Conservation (phyloP, 2,888 invertebrate species). For the Ypsolopha scabrella region DNA sequence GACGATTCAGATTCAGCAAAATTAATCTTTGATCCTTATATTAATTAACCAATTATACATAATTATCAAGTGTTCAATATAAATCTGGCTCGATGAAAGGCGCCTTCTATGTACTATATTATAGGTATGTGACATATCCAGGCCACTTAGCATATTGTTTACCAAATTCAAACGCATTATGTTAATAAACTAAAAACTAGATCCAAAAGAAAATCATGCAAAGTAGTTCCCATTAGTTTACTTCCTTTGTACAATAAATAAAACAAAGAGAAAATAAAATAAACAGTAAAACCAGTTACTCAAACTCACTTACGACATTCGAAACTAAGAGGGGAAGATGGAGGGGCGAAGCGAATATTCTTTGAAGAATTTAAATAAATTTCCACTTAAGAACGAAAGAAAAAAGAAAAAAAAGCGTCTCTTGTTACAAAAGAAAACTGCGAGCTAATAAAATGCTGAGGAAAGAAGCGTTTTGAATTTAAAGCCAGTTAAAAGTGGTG, state of each 20-base stretch:
- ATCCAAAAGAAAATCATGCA: too few species aligned
- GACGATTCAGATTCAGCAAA: too few species aligned
- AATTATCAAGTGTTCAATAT: too few species aligned
- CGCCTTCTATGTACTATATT: too few species aligned
- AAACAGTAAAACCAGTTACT: conserved; percentile 17
- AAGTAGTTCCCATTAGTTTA: conserved; percentile 12
- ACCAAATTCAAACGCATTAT: too few species aligned
- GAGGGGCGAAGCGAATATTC: conserved; percentile 39
- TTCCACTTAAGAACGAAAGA: conserved; percentile 38
- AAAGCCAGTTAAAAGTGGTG: conserved; percentile 40
- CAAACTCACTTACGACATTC: conserved; percentile 45
- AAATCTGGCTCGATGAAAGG: too few species aligned
- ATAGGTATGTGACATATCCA: too few species aligned
- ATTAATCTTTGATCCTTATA: too few species aligned
- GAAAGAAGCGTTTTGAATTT: conserved; percentile 22
- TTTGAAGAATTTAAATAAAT: conserved; percentile 64
- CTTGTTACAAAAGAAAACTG: conserved; percentile 51
- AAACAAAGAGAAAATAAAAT: conserved; percentile 1
- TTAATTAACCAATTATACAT: too few species aligned
- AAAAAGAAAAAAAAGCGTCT: conserved; percentile 36
- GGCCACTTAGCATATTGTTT: too few species aligned
- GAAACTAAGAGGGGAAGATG: conserved; percentile 25
- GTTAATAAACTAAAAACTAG: too few species aligned
- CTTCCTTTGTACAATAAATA: conserved; percentile 1
- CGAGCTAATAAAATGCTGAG: conserved; percentile 52